These are phyloP conservation scores for Siniperca obscura DNA, from an alignment of 2,797 vertebrate genomes.

Conservation along the genomic window DNA sequence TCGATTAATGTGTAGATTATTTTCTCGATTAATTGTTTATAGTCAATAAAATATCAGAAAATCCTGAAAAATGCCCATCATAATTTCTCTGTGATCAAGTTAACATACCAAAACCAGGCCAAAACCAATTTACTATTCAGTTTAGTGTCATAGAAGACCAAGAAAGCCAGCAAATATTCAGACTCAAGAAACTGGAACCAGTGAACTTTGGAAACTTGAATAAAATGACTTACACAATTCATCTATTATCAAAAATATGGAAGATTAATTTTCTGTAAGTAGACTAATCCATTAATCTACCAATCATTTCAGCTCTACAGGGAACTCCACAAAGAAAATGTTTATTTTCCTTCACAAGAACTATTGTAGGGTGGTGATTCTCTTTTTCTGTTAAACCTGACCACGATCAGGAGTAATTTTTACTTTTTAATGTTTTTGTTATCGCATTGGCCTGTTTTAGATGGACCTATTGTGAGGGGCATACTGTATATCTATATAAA, in stretches of 20 bases:
- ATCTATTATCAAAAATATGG: too few species aligned
- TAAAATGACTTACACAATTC: too few species aligned
- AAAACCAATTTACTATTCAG: neutral
- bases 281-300: neutral
- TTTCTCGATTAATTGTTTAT: neutral
- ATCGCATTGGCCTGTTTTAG: neutral
- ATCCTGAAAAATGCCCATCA: neutral
- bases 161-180: neutral
- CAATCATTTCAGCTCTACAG: neutral
- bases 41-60: neutral
- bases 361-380: neutral
- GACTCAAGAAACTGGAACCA: too few species aligned
- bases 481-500: neutral
- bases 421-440: neutral
- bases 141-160: too few species aligned
- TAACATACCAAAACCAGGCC: too few species aligned
- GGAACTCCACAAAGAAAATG: neutral
- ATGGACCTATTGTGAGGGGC: neutral
- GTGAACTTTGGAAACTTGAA: too few species aligned
- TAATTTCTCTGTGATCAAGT: neutral
- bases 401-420: neutral
- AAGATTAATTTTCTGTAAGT: neutral
- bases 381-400: neutral
- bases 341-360: neutral
- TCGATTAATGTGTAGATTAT: neutral